These are phyloP conservation scores for Drosophila arizonae DNA, from an alignment of 1,140 invertebrate species.

Conservation along the genomic window DNA sequence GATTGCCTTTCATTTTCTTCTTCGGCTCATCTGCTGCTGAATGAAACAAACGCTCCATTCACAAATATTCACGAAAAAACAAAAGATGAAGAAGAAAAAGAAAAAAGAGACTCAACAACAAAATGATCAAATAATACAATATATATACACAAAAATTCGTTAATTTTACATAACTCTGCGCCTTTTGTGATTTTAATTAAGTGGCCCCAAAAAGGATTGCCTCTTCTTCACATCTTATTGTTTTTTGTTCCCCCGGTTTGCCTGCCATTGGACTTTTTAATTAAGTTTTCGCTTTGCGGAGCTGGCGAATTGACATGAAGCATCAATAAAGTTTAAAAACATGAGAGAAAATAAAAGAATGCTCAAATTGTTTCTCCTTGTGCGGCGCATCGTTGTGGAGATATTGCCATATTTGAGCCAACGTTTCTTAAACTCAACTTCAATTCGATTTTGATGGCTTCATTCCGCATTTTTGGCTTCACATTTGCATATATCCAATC, in stretches of 20 bases:
- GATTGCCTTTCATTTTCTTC: slow-evolving; percentile 52
- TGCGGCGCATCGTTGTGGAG: slow-evolving; percentile 4
- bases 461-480: slow-evolving; percentile 41
- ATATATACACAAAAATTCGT: slow-evolving; percentile 42
- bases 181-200: slow-evolving; percentile 70
- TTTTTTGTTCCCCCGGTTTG: neutral
- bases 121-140: neutral
- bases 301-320: slow-evolving; percentile 57
- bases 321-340: slow-evolving; percentile 73
- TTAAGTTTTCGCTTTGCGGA: slow-evolving; percentile 72
- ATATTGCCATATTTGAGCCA: neutral
- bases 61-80: slow-evolving; percentile 45
- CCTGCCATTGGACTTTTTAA: slow-evolving; percentile 54
- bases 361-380: slow-evolving; percentile 40
- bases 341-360: slow-evolving; percentile 19
- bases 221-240: slow-evolving; percentile 20
- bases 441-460: slow-evolving; percentile 67
- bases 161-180: slow-evolving; percentile 61
- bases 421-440: slow-evolving; percentile 29
- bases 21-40: slow-evolving; percentile 47
- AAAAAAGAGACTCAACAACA: neutral
- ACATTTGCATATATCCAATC: slow-evolving; percentile 75
- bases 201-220: slow-evolving; percentile 67
- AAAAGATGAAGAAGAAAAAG: neutral
- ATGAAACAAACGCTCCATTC: slow-evolving; percentile 75